These are phyloP conservation scores for Eristalis tenax DNA, from an alignment of 2,888 invertebrate genomes.

Conservation along the genomic window DNA sequence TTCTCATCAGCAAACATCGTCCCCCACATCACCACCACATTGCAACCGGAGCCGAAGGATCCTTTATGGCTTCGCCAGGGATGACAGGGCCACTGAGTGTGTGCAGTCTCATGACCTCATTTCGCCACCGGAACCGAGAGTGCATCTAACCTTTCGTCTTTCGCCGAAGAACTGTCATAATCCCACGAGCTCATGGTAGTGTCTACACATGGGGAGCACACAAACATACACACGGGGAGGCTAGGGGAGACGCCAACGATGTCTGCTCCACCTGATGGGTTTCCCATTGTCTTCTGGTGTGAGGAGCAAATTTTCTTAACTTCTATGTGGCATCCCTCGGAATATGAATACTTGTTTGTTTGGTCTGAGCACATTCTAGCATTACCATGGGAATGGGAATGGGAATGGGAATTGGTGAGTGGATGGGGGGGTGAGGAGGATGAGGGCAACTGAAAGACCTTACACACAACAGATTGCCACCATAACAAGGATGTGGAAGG, in stretches of 20 bases:
- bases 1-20: slow-evolving; percentile 31
- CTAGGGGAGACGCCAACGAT: neutral
- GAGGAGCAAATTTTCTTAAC: slow-evolving; percentile 48
- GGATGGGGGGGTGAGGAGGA: neutral
- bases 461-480: slow-evolving; percentile 33
- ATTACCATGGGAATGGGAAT: neutral
- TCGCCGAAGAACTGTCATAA: slow-evolving; percentile 24
- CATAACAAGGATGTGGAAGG: slow-evolving; percentile 12
- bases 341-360: slow-evolving; percentile 42
- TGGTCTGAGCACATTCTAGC: slow-evolving; percentile 4
- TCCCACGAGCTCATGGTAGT: slow-evolving; percentile 17
- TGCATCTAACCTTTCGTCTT: slow-evolving; percentile 24
- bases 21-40: neutral
- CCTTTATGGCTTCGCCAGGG: slow-evolving; percentile 29
- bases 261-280: slow-evolving; percentile 27
- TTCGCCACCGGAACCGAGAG: slow-evolving; percentile 26
- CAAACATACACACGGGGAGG: neutral
- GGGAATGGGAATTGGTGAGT: neutral
- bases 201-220: neutral
- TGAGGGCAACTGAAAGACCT: neutral
- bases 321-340: slow-evolving; percentile 13
- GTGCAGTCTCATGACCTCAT: slow-evolving; percentile 35
- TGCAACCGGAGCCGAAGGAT: neutral
- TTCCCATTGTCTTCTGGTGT: slow-evolving; percentile 36
- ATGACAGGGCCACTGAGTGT: slow-evolving; percentile 2